Evolutionary conservation across 2,113 vertebrate species (phyloP), one percentile per base, ranked within the genome.

Genomic region (Dermatemys mawii): DNA sequence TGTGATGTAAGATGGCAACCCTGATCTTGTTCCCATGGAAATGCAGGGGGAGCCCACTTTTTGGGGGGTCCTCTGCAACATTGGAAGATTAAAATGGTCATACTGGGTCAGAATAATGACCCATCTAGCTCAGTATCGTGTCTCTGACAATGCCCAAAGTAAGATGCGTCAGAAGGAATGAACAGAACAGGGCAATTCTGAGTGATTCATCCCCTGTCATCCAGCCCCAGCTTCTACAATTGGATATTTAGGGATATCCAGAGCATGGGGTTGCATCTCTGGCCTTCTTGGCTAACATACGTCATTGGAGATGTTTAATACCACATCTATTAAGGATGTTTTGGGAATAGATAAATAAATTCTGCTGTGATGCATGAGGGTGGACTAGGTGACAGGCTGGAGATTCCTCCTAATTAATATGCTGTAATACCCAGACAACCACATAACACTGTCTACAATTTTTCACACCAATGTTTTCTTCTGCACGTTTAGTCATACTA

Each of bases 331-430:
- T 91, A 88, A 73, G 87, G 88, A 84, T 91, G 93, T 84, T 84
- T 95, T 97, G 93, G 81, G 75, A 88, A 89, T 27, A 54, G 83
- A 80, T 88, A 95, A 96, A 85, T 90, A 86, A 79, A 51, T 76
- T 89, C 87, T 96, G 87, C 93, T 96, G 93, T 51, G 5, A 83
- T 95, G 80, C 92, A 92, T 84, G 87, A 96, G 91, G 89, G 29
- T 94, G 73, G 87, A 88, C 94, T 84, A 92, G 95, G 97, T 95
- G 92, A 93, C 87, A 89, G 17, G 38, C 87, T 94, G 48, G 86
- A 89, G 87, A 86, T 97, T 97, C 96, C 90, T 97, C 93, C 94
- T 93, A 94, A 88, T 75, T 50, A 92, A 57, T 93, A 92, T 84
- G 82, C 57, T 89, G 86, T 90, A 95, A 94, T 95, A 75, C 85